These are phyloP conservation scores for Meloidogyne chitwoodi DNA, from an alignment of 1,140 invertebrate species.

Conservation along the genomic window DNA sequence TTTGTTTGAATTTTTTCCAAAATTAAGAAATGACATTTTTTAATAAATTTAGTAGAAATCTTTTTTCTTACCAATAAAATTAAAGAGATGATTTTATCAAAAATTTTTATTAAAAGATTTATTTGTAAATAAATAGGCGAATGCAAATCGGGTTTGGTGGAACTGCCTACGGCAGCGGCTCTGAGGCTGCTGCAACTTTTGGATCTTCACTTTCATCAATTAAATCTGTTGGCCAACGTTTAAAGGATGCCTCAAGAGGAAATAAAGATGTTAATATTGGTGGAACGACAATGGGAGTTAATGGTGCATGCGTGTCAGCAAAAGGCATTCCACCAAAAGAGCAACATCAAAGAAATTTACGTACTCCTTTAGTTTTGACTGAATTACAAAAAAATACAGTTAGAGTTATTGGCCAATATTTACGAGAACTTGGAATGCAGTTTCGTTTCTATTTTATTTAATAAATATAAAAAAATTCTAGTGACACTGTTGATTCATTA, in stretches of 20 bases:
- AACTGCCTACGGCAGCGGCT: neutral
- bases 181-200: neutral
- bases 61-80: too few relatives aligned
- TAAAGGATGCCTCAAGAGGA: conserved; percentile 32
- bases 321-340: neutral
- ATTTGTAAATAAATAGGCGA: conserved; percentile 18
- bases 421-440: conserved; percentile 35
- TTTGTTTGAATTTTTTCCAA: too few relatives aligned
- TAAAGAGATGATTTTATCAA: too few relatives aligned
- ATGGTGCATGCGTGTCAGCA: conserved; percentile 11
- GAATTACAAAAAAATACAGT: conserved; percentile 44
- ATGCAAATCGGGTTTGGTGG: conserved; percentile 33
- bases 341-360: neutral
- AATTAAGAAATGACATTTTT: too few relatives aligned
- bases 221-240: conserved; percentile 31
- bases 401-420: conserved; percentile 47
- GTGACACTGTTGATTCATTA: conserved; percentile 42
- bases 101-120: neutral
- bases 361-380: conserved; percentile 15
- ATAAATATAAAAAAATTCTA: conserved; percentile 11
- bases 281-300: too few relatives aligned
- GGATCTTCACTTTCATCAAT: neutral
- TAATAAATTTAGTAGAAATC: too few relatives aligned
- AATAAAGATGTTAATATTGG: neutral
- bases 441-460: conserved; percentile 20